These are phyloP conservation scores for Drosophila leontia DNA, from an alignment of 1,140 invertebrate genomes.

Conservation along the genomic window DNA sequence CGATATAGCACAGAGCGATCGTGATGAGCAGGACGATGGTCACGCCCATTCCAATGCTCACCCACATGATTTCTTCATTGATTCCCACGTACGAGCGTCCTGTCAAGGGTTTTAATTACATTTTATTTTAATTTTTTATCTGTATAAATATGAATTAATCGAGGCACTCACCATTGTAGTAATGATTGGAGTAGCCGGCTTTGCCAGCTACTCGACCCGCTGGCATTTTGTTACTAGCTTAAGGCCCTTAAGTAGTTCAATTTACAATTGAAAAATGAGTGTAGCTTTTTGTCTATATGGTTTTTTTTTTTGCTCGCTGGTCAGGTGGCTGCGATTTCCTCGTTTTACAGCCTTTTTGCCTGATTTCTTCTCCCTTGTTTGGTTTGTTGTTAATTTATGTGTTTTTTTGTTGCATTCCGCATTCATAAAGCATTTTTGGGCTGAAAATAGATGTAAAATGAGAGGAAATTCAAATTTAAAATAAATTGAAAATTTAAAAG, in stretches of 20 bases:
- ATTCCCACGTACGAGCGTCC: conserved; percentile 91
- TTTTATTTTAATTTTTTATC: background rate
- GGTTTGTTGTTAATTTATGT: conserved; percentile 57
- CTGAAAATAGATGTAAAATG: background rate
- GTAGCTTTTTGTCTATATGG: background rate
- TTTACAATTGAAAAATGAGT: conserved; percentile 15
- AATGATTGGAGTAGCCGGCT: conserved; percentile 89
- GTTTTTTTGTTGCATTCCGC: conserved; percentile 17
- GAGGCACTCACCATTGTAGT: conserved; percentile 87
- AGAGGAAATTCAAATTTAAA: background rate
- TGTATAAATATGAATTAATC: background rate
- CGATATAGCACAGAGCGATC: conserved; percentile 92
- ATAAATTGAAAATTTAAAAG: background rate
- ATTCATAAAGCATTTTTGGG: background rate
- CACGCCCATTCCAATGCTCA: conserved; percentile 93
- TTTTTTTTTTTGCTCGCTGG: conserved; percentile 14
- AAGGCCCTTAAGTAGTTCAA: background rate
- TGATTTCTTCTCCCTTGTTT: background rate
- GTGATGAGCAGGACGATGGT: conserved; percentile 92
- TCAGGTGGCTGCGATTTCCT: conserved; percentile 19
- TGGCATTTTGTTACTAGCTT: conserved; percentile 71
- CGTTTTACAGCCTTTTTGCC: background rate
- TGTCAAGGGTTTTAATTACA: conserved; percentile 66
- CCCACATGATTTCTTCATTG: conserved; percentile 94
- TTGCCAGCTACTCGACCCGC: conserved; percentile 89